Evolutionary conservation across 2,888 invertebrate genomes (phyloP).

Genomic region (Machimus rusticus): DNA sequence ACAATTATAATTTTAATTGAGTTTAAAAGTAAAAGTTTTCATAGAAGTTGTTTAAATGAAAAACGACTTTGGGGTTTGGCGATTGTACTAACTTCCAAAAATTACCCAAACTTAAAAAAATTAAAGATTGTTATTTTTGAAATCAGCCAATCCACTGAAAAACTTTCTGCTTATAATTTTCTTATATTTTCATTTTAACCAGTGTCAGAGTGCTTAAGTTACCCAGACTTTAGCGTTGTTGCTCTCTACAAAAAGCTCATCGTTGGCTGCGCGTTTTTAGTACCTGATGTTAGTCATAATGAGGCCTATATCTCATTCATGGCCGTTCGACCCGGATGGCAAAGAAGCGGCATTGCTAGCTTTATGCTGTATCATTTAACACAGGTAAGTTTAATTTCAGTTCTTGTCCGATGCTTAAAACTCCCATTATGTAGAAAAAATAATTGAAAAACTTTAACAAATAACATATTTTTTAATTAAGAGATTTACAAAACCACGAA

Average conservation of each 20-base stretch:
- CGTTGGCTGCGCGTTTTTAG: constrained; percentile 89
- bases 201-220: constrained; percentile 89
- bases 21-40: too few species aligned
- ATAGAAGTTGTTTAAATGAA: too few species aligned
- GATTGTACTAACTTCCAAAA: too few species aligned
- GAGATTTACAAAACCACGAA: too few species aligned
- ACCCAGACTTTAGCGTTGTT: constrained; percentile 92
- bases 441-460: too few species aligned
- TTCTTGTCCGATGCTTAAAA: not conserved
- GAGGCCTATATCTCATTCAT: constrained; percentile 92
- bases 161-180: not conserved
- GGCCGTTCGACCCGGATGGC: constrained; percentile 88
- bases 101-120: too few species aligned
- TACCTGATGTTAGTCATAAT: constrained; percentile 81
- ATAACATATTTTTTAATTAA: too few species aligned
- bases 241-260: constrained; percentile 83
- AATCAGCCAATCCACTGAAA: not conserved
- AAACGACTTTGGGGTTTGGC: too few species aligned
- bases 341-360: constrained; percentile 79
- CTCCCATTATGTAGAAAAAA: too few species aligned
- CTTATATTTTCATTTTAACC: constrained; percentile 4
- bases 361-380: constrained; percentile 94
- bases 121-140: not conserved
- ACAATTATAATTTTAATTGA: not conserved
- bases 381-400: constrained; percentile 69